A percentile compares a stretch with the other conserved stretches of the same genome.
These are phyloP conservation scores for Tragelaphus oryx DNA, from an alignment of 2,797 vertebrate species.

Conservation along the genomic window DNA sequence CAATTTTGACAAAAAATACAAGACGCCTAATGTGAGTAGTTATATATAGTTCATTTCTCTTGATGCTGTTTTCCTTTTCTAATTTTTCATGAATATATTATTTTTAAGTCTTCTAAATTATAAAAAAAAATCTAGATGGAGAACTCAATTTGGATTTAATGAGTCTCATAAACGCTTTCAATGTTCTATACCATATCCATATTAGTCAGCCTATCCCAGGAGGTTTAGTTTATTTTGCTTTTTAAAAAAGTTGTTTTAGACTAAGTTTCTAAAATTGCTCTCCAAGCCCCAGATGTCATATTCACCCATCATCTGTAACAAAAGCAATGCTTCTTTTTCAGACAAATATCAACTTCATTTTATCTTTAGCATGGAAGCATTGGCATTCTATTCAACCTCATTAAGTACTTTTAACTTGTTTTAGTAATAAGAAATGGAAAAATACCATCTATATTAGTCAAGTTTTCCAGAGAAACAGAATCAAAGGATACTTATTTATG, in stretches of 20 bases:
- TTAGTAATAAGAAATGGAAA: conserved; percentile 8
- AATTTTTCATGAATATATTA: conserved; percentile 8
- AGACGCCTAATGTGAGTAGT: neutral
- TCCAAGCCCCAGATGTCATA: neutral
- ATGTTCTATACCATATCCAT: neutral
- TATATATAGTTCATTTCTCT: conserved; percentile 23
- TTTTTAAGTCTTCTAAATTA: conserved; percentile 17
- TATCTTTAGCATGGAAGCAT: neutral
- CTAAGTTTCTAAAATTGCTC: neutral
- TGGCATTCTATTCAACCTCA: conserved; percentile 14
- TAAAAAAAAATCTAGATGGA: neutral
- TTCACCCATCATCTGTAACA: neutral
- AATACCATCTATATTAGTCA: conserved; percentile 21
- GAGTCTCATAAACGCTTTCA: neutral
- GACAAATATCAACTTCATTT: neutral
- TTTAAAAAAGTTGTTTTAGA: neutral
- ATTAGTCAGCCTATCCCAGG: neutral
- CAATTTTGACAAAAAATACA: conserved; percentile 2
- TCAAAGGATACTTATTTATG: neutral
- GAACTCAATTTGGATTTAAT: neutral
- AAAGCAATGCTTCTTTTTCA: neutral
- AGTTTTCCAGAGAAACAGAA: neutral
- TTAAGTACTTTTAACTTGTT: neutral
- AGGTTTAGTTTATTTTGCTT: neutral
- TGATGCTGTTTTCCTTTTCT: neutral